These are phyloP conservation scores for Eleutherodactylus coqui DNA, from an alignment of 2,797 vertebrate species.

Conservation along the genomic window DNA sequence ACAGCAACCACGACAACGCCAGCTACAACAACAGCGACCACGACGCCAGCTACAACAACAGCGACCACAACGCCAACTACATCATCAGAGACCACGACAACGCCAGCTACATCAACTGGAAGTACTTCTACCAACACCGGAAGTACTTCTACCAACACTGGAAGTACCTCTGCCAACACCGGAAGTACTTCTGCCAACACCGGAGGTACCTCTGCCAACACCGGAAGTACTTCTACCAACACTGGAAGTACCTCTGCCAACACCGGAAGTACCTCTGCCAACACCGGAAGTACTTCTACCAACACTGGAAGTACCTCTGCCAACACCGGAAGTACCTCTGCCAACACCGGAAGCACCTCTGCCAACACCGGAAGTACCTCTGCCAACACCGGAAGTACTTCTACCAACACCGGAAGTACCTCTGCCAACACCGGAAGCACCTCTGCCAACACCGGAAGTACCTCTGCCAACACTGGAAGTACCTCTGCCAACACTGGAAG, in stretches of 20 bases:
- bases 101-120: background rate
- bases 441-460: background rate
- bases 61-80: background rate
- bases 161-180: background rate
- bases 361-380: background rate
- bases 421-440: background rate
- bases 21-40: background rate
- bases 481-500: background rate
- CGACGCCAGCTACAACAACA: background rate
- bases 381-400: background rate
- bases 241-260: background rate
- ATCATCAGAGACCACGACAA: too few species aligned
- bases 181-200: background rate
- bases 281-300: background rate
- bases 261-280: background rate
- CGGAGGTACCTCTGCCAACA: background rate
- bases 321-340: too few species aligned
- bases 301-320: background rate
- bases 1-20: background rate
- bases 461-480: background rate
- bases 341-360: too few species aligned
- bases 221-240: background rate
- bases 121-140: background rate
- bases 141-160: background rate
- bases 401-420: background rate